phyloP scores from a whole-genome alignment of 37 sponge, comb jelly and placozoan species.

The Axinella damicornis region DNA sequence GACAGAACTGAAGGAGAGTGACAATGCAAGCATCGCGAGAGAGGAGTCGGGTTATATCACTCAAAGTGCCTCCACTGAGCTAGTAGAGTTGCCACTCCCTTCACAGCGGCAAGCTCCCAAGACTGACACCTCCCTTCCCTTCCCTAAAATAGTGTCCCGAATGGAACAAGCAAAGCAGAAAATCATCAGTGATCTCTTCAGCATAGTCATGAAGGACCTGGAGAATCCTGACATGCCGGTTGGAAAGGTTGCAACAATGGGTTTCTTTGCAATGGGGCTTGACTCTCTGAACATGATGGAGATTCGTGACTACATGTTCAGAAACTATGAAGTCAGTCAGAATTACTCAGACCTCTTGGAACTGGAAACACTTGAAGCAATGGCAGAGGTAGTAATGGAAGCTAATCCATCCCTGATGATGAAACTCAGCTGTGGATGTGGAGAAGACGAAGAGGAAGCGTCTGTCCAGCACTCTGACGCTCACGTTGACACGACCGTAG shows the following conservation, averaged over 20 bases:
- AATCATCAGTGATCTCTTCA: too few species aligned
- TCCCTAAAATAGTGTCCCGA: too few species aligned
- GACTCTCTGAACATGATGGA: slow-evolving; percentile 13
- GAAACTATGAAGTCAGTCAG: not conserved
- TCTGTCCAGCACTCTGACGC: too few species aligned
- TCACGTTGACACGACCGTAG: too few species aligned
- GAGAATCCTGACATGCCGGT: not conserved
- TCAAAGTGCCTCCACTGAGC: slow-evolving; percentile 6
- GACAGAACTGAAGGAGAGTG: too few species aligned
- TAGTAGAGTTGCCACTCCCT: too few species aligned
- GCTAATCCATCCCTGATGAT: not conserved
- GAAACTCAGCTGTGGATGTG: too few species aligned
- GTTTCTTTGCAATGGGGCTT: not conserved
- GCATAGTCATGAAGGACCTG: too few species aligned
- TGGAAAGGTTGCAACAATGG: not conserved
- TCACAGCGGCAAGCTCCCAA: too few species aligned
- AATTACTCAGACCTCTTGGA: not conserved
- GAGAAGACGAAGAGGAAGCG: too few species aligned
- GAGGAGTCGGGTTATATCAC: slow-evolving; percentile 39
- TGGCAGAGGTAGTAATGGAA: slow-evolving; percentile 2
- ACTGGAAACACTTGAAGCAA: not conserved
- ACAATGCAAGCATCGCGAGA: not conserved
- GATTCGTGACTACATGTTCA: not conserved
- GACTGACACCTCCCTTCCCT: too few species aligned
- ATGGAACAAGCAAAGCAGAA: too few species aligned